A percentile compares a stretch with the other conserved stretches of the same genome.
phyloP scores from a whole-genome alignment of 2,888 invertebrate species.

The Diabrotica balteata region DNA sequence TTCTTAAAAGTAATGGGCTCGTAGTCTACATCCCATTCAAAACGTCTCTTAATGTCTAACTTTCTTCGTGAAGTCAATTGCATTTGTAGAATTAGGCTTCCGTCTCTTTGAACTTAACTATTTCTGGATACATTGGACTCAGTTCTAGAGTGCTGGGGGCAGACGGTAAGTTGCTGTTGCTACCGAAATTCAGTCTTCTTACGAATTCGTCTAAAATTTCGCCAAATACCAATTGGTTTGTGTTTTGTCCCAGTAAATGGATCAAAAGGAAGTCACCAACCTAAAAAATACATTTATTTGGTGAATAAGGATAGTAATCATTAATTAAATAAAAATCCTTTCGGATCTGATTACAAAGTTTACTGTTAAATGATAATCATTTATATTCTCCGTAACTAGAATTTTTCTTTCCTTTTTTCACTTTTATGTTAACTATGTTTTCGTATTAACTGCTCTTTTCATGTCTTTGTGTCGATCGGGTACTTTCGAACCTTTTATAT shows the following conservation, averaged over 20 bases:
- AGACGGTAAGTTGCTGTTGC: slow-evolving; percentile 76
- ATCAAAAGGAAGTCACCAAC: slow-evolving; percentile 87
- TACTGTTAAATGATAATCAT: no score
- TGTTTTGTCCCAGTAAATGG: slow-evolving; percentile 85
- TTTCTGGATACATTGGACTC: slow-evolving; percentile 84
- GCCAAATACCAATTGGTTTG: slow-evolving; percentile 81
- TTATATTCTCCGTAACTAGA: no score
- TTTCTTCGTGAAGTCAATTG: no score
- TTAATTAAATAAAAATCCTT: no score
- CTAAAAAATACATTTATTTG: slow-evolving; percentile 58
- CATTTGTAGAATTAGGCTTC: slow-evolving; percentile 70
- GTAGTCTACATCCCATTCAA: neutral
- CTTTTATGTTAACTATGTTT: no score
- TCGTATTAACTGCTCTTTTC: no score
- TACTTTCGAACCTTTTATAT: no score
- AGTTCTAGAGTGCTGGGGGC: slow-evolving; percentile 88
- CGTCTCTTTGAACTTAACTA: slow-evolving; percentile 82
- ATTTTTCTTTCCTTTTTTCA: no score
- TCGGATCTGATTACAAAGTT: no score
- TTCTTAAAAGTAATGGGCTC: slow-evolving; percentile 7
- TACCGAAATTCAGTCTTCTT: slow-evolving; percentile 72
- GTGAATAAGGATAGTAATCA: no score
- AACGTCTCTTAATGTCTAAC: neutral
- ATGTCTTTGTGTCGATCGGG: no score
- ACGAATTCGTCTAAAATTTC: slow-evolving; percentile 83